phyloP scores from a whole-genome alignment of 2,797 vertebrate genomes.

The Onychomys leucogaster region DNA sequence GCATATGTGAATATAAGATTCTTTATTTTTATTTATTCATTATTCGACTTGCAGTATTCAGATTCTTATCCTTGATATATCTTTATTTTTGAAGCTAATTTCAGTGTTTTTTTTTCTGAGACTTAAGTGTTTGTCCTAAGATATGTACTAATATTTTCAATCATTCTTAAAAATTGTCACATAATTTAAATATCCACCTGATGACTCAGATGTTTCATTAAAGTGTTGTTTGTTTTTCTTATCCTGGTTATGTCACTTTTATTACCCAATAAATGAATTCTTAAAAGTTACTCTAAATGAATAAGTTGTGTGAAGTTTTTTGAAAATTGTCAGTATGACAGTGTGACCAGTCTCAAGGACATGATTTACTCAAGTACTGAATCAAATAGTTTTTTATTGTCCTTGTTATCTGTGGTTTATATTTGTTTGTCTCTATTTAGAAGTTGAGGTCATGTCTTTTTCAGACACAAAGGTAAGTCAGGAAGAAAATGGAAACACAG shows the following conservation, averaged over 20 bases:
- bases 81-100: not conserved
- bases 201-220: not conserved
- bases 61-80: not conserved
- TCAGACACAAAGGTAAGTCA: not conserved
- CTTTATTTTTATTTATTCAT: not conserved
- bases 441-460: not conserved
- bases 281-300: not conserved
- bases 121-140: not conserved
- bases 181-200: not conserved
- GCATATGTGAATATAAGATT: not conserved
- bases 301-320: not conserved
- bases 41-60: not conserved
- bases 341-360: not conserved
- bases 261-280: not conserved
- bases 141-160: not conserved
- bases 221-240: not conserved
- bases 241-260: not conserved
- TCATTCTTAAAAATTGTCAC: not conserved
- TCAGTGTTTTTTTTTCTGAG: not conserved
- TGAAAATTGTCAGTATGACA: not conserved
- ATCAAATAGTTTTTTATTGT: not conserved
- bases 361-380: not conserved
- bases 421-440: not conserved
- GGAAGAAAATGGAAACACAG: not conserved
- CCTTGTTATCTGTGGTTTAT: not conserved